Percentiles rank a stretch among this genome's conserved stretches.
These are phyloP conservation scores for Laodelphax striatellus DNA, from an alignment of 1,140 invertebrate genomes.

Conservation along the genomic window DNA sequence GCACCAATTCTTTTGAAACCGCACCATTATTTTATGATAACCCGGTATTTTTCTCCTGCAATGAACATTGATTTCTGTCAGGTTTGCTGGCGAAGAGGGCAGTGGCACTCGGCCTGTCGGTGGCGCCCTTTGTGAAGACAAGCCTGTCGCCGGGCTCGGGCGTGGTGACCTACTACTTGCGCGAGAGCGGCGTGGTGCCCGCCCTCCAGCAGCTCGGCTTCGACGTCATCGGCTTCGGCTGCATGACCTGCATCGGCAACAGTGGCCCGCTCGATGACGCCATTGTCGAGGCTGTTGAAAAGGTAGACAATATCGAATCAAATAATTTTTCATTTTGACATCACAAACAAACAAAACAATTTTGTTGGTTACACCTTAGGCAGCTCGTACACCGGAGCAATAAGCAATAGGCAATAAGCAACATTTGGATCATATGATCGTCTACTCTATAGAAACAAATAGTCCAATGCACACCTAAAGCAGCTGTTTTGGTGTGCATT, in stretches of 20 bases:
- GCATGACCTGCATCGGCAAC: slow-evolving; percentile 99
- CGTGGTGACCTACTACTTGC: slow-evolving; percentile 93
- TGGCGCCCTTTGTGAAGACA: slow-evolving; percentile 92
- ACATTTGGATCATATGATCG: no score
- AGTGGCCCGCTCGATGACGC: slow-evolving; percentile 86
- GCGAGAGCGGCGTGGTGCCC: slow-evolving; percentile 76
- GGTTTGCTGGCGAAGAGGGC: slow-evolving; percentile 92
- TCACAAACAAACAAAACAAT: no score
- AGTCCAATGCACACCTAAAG: no score
- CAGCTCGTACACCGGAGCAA: no score
- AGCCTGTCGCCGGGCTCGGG: slow-evolving; percentile 93
- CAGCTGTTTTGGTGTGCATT: no score
- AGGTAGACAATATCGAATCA: slow-evolving; percentile 40
- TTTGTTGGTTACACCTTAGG: no score
- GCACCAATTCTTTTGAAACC: no score
- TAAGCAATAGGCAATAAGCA: no score
- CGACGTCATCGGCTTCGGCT: slow-evolving; percentile 89
- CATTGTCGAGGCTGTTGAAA: slow-evolving; percentile 87
- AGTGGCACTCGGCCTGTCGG: slow-evolving; percentile 75
- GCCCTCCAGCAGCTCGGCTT: slow-evolving; percentile 83
- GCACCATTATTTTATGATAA: no score
- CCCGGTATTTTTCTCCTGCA: background rate
- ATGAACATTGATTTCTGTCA: slow-evolving; percentile 27
- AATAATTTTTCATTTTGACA: no score
- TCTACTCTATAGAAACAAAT: no score